phyloP scores from a whole-genome alignment of 2,113 vertebrate species.

The Ceyx margarethae region DNA sequence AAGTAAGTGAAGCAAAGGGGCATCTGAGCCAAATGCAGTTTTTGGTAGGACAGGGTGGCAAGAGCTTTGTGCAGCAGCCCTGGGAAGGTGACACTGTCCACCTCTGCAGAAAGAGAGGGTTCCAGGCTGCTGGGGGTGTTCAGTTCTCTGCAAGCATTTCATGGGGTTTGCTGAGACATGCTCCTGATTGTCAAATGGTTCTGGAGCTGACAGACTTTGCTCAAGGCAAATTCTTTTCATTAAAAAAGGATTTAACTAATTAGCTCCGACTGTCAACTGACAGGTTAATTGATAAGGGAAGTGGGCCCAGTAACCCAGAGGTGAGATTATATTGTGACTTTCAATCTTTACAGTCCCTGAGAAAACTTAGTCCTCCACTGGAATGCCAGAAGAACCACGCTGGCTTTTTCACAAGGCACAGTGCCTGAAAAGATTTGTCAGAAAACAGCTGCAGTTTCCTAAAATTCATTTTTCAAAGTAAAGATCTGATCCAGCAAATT shows the following conservation, averaged over 20 bases:
- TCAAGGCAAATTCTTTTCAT: constrained; percentile 70
- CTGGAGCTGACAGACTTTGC: constrained; percentile 54
- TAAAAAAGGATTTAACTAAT: constrained; percentile 72
- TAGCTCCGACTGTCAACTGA: constrained; percentile 43
- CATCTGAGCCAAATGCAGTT: background rate
- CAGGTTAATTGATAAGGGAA: constrained; percentile 72
- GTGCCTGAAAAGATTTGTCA: background rate
- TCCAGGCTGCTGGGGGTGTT: background rate
- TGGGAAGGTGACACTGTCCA: rapidly evolving
- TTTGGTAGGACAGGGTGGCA: background rate
- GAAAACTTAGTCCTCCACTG: background rate
- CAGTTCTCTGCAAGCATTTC: constrained; percentile 8
- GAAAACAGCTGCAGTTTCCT: background rate
- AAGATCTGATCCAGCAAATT: background rate
- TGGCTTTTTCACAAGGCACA: background rate
- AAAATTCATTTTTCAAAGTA: background rate
- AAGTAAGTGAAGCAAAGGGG: background rate
- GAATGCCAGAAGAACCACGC: background rate
- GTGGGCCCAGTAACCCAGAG: constrained; percentile 29
- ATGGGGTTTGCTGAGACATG: constrained; percentile 37
- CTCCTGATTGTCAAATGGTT: background rate
- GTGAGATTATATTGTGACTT: constrained; percentile 31
- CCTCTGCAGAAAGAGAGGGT: background rate
- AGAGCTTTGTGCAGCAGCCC: background rate
- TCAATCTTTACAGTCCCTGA: background rate